Base-by-base conservation (phyloP, 2,113 vertebrate species). In the Cynocephalus volans region DNA sequence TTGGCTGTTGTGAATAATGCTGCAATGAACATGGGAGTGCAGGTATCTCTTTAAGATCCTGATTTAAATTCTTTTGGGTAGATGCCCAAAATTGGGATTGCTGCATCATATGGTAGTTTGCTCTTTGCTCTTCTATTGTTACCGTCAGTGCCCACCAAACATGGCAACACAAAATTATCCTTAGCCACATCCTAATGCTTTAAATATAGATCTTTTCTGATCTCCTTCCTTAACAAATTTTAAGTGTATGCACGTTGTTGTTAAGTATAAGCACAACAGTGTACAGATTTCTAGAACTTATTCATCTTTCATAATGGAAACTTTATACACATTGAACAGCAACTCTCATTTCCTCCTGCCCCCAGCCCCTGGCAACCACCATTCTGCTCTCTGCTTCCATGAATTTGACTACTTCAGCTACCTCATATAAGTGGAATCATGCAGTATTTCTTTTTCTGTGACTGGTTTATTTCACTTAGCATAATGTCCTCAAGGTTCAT, bases 401-500 rank as follows among this genome's bases (percentile, higher is more conserved):
- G 45, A 45, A 69, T 77, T 75, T 58, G 50, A 48, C 62, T 45
- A 6, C 52, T n/a, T 50, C 8, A 52, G 67, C 26, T 83, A 10
- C 4, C 1, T 9, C 77, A 28, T 24, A 3, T 80, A 17, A 80
- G 36, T 79, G 91, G 64, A 50, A 64, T 56, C 64, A 48, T 36
- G 28, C 31, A 56, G 72, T 48, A 10, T 52, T 80, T 79, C n/a
- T 85, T 45, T n/a, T 95, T 58, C 69, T 85, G 54, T 89, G 80
- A 93, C n/a, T 45, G 79, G 64, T 56, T 85, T 79, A 65, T 72
- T 85, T 79, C 36, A 76, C 60, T 83, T 62, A 83, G 41, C 41
- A 18, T 77, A 62, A 77, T 45, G 84, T 24, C 62, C 2, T 69
- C 77, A 60, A 83, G 60, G 41, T 65, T 83, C 56, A 65, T 62